Conservation (phyloP, 2,113 vertebrate species). For the Nerophis lumbriciformis region DNA sequence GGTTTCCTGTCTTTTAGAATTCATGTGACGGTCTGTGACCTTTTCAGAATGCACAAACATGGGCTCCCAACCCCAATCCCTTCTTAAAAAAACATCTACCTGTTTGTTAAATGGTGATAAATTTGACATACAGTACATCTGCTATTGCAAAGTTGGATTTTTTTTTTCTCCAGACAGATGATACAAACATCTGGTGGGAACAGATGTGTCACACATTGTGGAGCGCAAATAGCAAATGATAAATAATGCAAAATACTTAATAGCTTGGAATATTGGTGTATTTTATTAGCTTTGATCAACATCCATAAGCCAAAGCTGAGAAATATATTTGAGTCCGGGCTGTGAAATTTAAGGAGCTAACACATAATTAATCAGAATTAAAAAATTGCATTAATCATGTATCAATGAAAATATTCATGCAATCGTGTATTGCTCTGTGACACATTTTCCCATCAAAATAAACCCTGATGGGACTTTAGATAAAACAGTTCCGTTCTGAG, state of each 20-base stretch:
- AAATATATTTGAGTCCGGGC: too few relatives aligned
- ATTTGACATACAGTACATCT: not conserved
- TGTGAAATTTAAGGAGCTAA: too few relatives aligned
- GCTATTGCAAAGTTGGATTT: not conserved
- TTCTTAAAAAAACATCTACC: not conserved
- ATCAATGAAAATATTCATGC: too few relatives aligned
- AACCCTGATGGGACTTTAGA: too few relatives aligned
- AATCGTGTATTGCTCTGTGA: too few relatives aligned
- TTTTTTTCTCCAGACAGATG: not conserved
- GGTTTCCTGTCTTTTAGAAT: not conserved
- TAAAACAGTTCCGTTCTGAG: too few relatives aligned
- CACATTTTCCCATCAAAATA: too few relatives aligned
- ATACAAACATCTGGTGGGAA: not conserved
- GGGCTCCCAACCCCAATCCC: not conserved
- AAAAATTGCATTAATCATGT: too few relatives aligned
- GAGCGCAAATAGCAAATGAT: not conserved
- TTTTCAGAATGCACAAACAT: slow-evolving; percentile 8
- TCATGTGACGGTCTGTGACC: slow-evolving; percentile 8
- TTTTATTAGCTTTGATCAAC: too few relatives aligned
- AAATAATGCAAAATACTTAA: not conserved
- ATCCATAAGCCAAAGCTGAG: too few relatives aligned
- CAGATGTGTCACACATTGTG: not conserved
- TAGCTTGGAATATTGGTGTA: too few relatives aligned
- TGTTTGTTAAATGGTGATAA: slow-evolving; percentile 4
- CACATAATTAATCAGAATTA: too few relatives aligned